These are phyloP conservation scores for Stegophylla sp. DNA, from an alignment of 2,888 invertebrate species.

Conservation along the genomic window DNA sequence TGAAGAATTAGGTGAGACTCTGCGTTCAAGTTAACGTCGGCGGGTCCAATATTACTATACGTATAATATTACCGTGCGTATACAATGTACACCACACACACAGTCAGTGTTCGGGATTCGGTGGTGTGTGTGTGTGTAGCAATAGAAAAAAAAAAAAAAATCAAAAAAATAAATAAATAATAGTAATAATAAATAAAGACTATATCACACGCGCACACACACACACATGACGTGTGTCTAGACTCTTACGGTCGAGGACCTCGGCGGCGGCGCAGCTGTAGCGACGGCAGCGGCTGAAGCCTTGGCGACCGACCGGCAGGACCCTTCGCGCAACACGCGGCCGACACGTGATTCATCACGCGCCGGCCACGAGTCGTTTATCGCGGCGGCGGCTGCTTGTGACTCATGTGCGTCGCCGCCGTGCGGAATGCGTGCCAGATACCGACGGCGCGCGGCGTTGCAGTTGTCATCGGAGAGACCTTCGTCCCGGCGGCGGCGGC, in stretches of 20 bases:
- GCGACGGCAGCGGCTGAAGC: background rate
- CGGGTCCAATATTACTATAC: too few species aligned
- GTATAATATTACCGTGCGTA: too few species aligned
- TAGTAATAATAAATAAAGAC: too few species aligned
- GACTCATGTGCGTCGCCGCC: constrained; percentile 36
- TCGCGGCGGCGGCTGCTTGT: too few species aligned
- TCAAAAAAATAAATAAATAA: background rate
- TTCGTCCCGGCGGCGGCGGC: too few species aligned
- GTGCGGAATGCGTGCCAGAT: constrained; percentile 45
- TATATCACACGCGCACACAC: too few species aligned
- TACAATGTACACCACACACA: too few species aligned
- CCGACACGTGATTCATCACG: constrained; percentile 32
- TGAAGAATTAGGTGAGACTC: too few species aligned
- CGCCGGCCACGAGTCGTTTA: constrained; percentile 16
- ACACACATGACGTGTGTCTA: background rate
- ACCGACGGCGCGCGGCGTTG: background rate
- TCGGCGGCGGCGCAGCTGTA: background rate
- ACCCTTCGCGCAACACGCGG: background rate
- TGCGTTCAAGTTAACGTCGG: too few species aligned
- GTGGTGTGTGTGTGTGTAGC: too few species aligned
- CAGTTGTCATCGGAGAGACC: too few species aligned
- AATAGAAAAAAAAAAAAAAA: background rate
- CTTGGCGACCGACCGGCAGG: background rate
- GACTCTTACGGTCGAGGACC: constrained; percentile 41
- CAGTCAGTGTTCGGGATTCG: too few species aligned